Conservation (phyloP, 2,113 vertebrate genomes). For the Suricata suricatta region DNA sequence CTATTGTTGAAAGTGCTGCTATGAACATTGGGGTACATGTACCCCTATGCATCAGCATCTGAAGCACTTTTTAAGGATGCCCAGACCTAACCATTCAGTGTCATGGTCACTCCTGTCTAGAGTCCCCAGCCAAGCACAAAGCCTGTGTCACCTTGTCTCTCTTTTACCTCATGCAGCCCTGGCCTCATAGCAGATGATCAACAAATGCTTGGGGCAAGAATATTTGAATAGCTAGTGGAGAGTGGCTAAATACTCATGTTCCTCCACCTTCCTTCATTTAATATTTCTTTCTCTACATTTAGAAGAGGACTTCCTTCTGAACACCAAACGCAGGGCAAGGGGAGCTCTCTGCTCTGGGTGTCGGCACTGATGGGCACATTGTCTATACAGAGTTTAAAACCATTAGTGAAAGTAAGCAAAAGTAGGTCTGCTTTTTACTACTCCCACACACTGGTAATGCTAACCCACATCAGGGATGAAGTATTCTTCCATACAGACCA, state of each 20-base stretch:
- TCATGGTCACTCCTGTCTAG: too few species aligned
- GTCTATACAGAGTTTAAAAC: background rate
- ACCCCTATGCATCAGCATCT: too few species aligned
- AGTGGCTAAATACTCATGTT: background rate
- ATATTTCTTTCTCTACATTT: background rate
- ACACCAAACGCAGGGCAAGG: background rate
- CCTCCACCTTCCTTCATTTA: background rate
- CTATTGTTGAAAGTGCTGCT: too few species aligned
- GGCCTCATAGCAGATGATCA: background rate
- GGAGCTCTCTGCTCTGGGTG: too few species aligned
- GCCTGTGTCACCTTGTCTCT: background rate
- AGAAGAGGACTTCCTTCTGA: background rate
- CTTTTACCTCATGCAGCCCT: background rate
- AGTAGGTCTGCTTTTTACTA: background rate
- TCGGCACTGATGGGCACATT: rapidly evolving
- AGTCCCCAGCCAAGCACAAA: background rate
- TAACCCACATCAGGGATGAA: background rate
- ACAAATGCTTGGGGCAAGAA: background rate
- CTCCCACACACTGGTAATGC: background rate
- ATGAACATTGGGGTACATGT: too few species aligned
- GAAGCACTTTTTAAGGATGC: too few species aligned
- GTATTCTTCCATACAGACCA: background rate
- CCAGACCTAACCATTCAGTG: background rate
- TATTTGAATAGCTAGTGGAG: background rate
- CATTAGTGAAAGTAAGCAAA: background rate